phyloP scores from a whole-genome alignment of 1,140 invertebrate species.

The Caenorhabditis brenneri region DNA sequence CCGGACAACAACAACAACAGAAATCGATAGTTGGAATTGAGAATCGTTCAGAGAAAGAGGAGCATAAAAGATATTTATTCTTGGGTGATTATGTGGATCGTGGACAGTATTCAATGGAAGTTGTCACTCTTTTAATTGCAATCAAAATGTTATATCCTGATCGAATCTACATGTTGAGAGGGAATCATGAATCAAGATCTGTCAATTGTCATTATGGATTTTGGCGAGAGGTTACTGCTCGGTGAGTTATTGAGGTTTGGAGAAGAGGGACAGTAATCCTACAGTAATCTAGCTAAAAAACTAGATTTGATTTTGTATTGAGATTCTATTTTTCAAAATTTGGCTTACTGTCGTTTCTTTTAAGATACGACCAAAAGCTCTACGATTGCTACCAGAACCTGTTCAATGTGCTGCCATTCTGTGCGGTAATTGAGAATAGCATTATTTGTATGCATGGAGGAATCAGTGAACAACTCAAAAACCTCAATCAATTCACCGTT shows the following conservation, averaged over 20 bases:
- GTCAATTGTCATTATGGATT: slow-evolving; percentile 76
- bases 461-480: slow-evolving; percentile 25
- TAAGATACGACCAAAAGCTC: slow-evolving; percentile 85
- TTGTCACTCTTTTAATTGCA: background rate
- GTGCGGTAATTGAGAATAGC: slow-evolving; percentile 36
- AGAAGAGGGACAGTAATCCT: too few relatives aligned
- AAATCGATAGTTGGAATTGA: too few relatives aligned
- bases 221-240: slow-evolving; percentile 71
- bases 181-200: slow-evolving; percentile 90
- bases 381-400: slow-evolving; percentile 52
- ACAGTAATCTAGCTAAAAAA: too few relatives aligned
- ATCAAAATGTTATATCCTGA: slow-evolving; percentile 75
- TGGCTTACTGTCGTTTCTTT: background rate
- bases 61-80: slow-evolving; percentile 6
- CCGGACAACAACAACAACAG: too few relatives aligned
- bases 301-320: too few relatives aligned
- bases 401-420: slow-evolving; percentile 51
- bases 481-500: slow-evolving; percentile 30
- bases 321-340: background rate
- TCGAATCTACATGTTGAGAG: slow-evolving; percentile 92
- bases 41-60: background rate
- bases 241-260: background rate
- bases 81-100: slow-evolving; percentile 26
- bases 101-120: slow-evolving; percentile 11
- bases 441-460: slow-evolving; percentile 58